Base-by-base conservation (phyloP, 2,888 invertebrate species). In the Synergus itoensis region DNA sequence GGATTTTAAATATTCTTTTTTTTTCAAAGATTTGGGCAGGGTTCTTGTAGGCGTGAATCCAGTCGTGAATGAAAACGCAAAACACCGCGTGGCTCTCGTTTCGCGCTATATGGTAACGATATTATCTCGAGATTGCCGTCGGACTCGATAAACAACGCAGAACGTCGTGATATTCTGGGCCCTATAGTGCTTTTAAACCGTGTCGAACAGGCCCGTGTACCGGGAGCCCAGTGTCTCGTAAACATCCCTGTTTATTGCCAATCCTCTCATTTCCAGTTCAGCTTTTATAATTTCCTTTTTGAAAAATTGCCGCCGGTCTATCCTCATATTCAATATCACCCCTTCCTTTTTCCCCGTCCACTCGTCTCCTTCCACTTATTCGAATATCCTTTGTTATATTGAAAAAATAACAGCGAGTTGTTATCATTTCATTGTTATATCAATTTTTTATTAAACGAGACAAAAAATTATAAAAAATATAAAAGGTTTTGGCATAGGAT, bases 171-270 rank as follows among this genome's bases (percentile, higher is more conserved):
- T 84, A 82, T 85, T 83, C 84, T 81, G 77, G 82, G 82, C 81
- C 86, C 83, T 82, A 84, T 84, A 82, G 84, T 84, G 85, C 84
- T 63, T 84, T 84, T 83, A 79, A 48, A 60, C 79, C 76, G 81
- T 83, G 64, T 64, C 78, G 83, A 81, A 82, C 83, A 81, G 76
- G 79, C 83, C 82, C 79, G 85, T 82, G 83, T 84, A 81, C 86
- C 88, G 85, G 87, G 88, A 90, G 86, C 86, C 84, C 86, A 83
- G 85, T 87, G 88, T 91, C 90, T 90, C 92, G 86, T 92, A 92
- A 92, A 91, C 88, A 90, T 91, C 89, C 88, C 89, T 91, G 87
- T 92, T 91, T 91, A 91, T 90, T 88, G 87, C 89, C 86, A 87
- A 86, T 88, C 88, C 86, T 87, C 89, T 87, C 90, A 88, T 91